These are phyloP conservation scores for Puma concolor DNA, from an alignment of 2,113 vertebrate species.

Conservation along the genomic window DNA sequence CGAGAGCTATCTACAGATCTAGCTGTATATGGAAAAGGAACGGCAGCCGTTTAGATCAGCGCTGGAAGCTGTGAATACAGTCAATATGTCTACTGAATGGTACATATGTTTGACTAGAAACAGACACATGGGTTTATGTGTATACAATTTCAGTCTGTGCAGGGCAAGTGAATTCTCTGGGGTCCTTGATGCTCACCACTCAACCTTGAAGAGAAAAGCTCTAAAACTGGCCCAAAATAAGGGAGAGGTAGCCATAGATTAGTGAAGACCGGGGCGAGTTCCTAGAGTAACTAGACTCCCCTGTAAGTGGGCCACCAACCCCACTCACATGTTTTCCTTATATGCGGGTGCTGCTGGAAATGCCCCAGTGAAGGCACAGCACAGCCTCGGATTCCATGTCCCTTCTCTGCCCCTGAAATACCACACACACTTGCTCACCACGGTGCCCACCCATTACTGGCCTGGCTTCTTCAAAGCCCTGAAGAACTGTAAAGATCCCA, in stretches of 20 bases:
- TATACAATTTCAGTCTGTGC: constrained; percentile 68
- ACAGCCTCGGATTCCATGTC: neutral
- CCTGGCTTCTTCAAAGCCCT: neutral
- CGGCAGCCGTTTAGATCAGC: constrained; percentile 66
- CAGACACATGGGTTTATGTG: constrained; percentile 76
- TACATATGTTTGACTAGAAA: constrained; percentile 82
- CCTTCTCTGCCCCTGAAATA: neutral
- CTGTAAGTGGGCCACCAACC: neutral
- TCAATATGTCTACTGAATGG: constrained; percentile 80
- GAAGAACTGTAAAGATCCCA: constrained; percentile 55
- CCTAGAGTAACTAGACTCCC: neutral
- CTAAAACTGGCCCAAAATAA: neutral
- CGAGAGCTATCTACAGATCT: constrained; percentile 57
- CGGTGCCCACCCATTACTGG: constrained; percentile 7
- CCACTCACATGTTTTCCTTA: neutral
- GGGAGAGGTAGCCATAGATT: neutral
- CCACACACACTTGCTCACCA: neutral
- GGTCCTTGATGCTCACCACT: constrained; percentile 51
- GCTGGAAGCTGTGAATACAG: constrained; percentile 79
- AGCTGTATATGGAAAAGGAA: constrained; percentile 62
- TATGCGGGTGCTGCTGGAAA: neutral
- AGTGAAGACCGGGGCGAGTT: neutral
- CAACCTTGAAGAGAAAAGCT: constrained; percentile 59
- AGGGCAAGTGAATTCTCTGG: constrained; percentile 64
- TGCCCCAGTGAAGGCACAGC: accelerated